Percentiles rank a stretch among this genome's conserved stretches.
Conservation (phyloP, 2,113 vertebrate species). For the Pseudopodoces humilis region DNA sequence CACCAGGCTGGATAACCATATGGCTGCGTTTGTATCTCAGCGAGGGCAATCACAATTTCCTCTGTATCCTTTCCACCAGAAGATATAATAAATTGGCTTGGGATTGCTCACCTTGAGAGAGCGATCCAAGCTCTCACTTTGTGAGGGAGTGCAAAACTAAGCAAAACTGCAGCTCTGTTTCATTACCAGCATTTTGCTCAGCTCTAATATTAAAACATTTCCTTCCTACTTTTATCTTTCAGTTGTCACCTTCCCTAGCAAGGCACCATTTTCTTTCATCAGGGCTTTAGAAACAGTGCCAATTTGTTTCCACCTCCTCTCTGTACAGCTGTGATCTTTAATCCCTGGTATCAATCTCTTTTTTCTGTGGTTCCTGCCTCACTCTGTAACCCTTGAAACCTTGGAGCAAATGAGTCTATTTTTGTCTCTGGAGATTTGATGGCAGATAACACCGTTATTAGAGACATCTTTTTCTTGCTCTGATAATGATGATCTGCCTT, state of each 20-base stretch:
- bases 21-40: neutral
- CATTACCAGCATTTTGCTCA: slow-evolving; percentile 12
- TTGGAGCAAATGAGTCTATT: slow-evolving; percentile 68
- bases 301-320: slow-evolving; percentile 60
- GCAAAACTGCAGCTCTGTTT: slow-evolving; percentile 15
- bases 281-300: slow-evolving; percentile 51
- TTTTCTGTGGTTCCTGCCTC: slow-evolving; percentile 50
- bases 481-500: slow-evolving; percentile 61
- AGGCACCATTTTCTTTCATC: slow-evolving; percentile 58
- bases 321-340: slow-evolving; percentile 58
- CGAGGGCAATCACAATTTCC: neutral
- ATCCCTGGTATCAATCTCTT: slow-evolving; percentile 63
- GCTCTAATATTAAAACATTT: slow-evolving; percentile 55
- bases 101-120: slow-evolving; percentile 6
- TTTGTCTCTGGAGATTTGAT: slow-evolving; percentile 62
- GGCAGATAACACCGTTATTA: slow-evolving; percentile 64
- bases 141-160: slow-evolving; percentile 13
- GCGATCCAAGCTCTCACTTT: neutral
- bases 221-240: slow-evolving; percentile 34
- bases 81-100: slow-evolving; percentile 33
- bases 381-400: slow-evolving; percentile 60
- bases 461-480: slow-evolving; percentile 52
- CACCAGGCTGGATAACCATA: neutral
- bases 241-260: slow-evolving; percentile 6
- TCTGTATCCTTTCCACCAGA: slow-evolving; percentile 4